Percentiles rank a stretch among this genome's conserved stretches.
phyloP scores from a whole-genome alignment of 2,888 invertebrate genomes.

The Balanococcus diminutus region DNA sequence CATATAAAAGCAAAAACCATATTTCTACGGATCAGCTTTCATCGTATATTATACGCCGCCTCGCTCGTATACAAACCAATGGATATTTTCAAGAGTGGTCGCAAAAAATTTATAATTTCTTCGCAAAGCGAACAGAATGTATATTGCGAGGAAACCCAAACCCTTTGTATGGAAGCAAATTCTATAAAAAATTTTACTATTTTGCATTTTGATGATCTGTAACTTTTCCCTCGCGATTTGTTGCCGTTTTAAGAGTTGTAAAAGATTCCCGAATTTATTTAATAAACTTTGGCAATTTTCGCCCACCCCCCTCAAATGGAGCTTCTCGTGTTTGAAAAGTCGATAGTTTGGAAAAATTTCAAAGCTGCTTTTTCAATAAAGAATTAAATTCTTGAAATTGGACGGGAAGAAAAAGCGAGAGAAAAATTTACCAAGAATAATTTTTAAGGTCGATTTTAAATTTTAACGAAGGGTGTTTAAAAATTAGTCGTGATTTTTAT shows the following conservation, averaged over 20 bases:
- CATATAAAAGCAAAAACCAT: constrained; percentile 33
- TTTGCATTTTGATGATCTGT: constrained; percentile 1
- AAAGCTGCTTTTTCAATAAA: too few relatives aligned
- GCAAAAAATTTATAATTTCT: constrained; percentile 27
- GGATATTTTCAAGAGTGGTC: neutral
- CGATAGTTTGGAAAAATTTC: too few relatives aligned
- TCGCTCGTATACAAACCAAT: neutral
- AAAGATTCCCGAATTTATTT: too few relatives aligned
- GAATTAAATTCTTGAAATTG: too few relatives aligned
- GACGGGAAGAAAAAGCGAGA: too few relatives aligned
- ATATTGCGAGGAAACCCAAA: neutral
- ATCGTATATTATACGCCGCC: neutral
- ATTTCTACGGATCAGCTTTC: constrained; percentile 17
- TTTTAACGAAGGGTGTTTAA: too few relatives aligned
- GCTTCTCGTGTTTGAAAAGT: too few relatives aligned
- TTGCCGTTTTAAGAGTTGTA: neutral
- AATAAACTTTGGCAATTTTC: too few relatives aligned
- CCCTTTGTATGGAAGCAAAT: neutral
- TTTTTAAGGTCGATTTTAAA: too few relatives aligned
- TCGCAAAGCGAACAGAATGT: neutral
- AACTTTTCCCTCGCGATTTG: neutral
- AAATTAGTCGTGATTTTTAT: too few relatives aligned
- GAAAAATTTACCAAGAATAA: too few relatives aligned
- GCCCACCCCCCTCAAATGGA: too few relatives aligned
- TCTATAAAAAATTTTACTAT: neutral